Conservation (phyloP, 2,113 vertebrate species). For the Lipophrys pholis region DNA sequence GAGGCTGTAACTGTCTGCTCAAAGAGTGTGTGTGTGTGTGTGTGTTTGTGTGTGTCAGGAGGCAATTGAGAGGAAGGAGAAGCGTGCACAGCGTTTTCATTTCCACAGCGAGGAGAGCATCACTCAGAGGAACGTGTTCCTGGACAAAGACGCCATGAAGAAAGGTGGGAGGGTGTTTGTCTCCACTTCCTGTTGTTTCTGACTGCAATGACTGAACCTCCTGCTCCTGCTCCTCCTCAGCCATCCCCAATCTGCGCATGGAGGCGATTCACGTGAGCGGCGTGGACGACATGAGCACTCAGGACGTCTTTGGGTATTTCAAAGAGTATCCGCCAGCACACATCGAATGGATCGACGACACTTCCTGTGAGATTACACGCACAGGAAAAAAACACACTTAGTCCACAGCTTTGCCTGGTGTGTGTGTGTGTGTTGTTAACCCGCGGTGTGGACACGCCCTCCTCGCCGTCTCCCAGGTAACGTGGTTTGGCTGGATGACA, state of each 20-base stretch:
- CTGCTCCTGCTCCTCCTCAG: slow-evolving; percentile 75
- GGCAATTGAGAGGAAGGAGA: slow-evolving; percentile 96
- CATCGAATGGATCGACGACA: slow-evolving; percentile 97
- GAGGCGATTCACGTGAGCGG: slow-evolving; percentile 93
- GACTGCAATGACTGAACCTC: too few relatives aligned
- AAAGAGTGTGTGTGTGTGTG: neutral
- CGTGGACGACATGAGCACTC: slow-evolving; percentile 98
- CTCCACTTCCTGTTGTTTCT: too few relatives aligned
- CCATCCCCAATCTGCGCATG: slow-evolving; percentile 90
- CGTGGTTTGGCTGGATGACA: slow-evolving; percentile 97
- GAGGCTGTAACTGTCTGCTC: neutral
- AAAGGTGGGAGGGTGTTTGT: slow-evolving; percentile 84
- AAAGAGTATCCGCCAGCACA: slow-evolving; percentile 97
- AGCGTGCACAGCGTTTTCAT: slow-evolving; percentile 94
- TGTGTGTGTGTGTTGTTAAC: too few relatives aligned
- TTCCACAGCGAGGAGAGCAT: slow-evolving; percentile 89
- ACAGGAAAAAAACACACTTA: too few relatives aligned
- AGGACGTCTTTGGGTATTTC: slow-evolving; percentile 95
- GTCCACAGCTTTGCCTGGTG: too few relatives aligned
- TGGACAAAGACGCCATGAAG: slow-evolving; percentile 93
- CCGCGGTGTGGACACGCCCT: neutral
- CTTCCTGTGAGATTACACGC: slow-evolving; percentile 86
- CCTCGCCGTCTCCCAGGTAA: slow-evolving; percentile 86
- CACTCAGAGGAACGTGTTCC: slow-evolving; percentile 87
- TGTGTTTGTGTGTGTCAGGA: slow-evolving; percentile 80